These are phyloP conservation scores for Hydrochoerus hydrochaeris DNA, from an alignment of 2,113 vertebrate genomes.

Conservation along the genomic window DNA sequence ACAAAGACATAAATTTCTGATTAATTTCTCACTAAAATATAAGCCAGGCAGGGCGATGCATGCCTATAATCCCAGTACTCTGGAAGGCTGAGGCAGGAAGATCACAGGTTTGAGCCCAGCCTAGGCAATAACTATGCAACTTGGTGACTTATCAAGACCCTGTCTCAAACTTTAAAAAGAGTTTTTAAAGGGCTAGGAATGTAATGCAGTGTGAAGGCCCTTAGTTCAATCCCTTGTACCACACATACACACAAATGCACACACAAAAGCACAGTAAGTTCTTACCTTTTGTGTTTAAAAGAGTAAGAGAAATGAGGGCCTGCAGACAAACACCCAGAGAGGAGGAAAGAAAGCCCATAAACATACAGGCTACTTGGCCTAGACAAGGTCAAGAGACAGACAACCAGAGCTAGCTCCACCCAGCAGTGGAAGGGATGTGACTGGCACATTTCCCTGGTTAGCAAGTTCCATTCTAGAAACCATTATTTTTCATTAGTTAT, in stretches of 20 bases:
- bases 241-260: no score
- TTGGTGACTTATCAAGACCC: not conserved
- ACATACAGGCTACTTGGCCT: not conserved
- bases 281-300: not conserved
- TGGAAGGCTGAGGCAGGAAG: not conserved
- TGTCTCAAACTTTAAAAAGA: not conserved
- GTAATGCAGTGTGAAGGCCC: not conserved
- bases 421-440: not conserved
- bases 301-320: not conserved
- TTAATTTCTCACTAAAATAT: conserved; percentile 3
- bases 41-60: not conserved
- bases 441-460: not conserved
- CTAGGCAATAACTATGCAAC: not conserved
- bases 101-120: not conserved
- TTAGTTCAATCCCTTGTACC: not conserved
- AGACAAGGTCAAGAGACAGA: not conserved
- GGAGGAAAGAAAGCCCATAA: not conserved
- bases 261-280: not conserved
- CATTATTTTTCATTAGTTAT: conserved; percentile 1
- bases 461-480: conserved; percentile 12
- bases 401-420: not conserved
- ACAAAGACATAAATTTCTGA: not conserved
- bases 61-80: not conserved
- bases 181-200: not conserved
- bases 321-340: not conserved